Conservation (phyloP, 2,113 vertebrate species). For the Urocolius indicus region DNA sequence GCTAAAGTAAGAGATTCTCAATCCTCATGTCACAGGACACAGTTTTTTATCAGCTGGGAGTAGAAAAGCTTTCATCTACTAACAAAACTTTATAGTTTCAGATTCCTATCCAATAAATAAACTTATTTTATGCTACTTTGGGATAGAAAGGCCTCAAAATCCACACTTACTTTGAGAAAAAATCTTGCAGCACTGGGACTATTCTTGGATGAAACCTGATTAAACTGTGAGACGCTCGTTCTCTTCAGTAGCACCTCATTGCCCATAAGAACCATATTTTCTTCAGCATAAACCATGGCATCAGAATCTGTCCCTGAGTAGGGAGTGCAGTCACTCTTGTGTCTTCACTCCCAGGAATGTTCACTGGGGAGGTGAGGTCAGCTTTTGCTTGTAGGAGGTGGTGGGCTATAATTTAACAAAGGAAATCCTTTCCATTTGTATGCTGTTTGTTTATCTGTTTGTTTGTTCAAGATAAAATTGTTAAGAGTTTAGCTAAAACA, state of each 20-base stretch:
- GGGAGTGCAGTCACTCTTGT: neutral
- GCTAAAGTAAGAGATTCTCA: slow-evolving; percentile 6
- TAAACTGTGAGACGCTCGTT: neutral
- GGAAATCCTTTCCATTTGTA: slow-evolving; percentile 12
- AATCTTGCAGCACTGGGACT: neutral
- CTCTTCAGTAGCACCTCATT: neutral
- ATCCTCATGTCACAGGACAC: neutral
- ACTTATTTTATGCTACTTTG: neutral
- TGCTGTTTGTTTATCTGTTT: neutral
- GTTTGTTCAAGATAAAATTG: slow-evolving; percentile 7
- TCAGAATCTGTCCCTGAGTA: neutral
- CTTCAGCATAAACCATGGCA: neutral
- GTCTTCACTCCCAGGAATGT: neutral
- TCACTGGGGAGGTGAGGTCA: neutral
- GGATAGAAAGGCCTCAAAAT: neutral
- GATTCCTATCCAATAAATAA: neutral
- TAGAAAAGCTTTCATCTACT: neutral
- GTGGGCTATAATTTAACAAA: neutral
- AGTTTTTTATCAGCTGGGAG: neutral
- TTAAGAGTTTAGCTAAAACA: neutral
- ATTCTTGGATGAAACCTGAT: neutral
- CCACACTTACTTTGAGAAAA: neutral
- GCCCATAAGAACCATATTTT: neutral
- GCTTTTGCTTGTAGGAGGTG: neutral
- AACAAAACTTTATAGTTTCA: neutral